Evolutionary conservation across 2,888 invertebrate species (phyloP).

Genomic region (Syrista parreyssii): DNA sequence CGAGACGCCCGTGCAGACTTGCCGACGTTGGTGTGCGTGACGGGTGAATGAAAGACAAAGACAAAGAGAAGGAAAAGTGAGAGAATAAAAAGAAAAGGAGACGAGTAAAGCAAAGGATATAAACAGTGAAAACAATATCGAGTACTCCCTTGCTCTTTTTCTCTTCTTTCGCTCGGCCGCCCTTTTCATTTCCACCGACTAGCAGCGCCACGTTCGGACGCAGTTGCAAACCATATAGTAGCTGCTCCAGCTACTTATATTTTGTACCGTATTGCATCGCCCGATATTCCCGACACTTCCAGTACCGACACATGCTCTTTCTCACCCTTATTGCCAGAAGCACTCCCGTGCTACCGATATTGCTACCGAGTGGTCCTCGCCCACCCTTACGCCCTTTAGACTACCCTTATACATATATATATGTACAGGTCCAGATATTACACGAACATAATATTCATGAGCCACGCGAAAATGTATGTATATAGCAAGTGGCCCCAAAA

Average conservation of each 20-base stretch:
- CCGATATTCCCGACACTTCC: slow-evolving; percentile 35
- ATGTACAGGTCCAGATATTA: slow-evolving; percentile 23
- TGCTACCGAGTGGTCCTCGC: slow-evolving; percentile 20
- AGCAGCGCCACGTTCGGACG: slow-evolving; percentile 13
- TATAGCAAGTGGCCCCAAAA: neutral
- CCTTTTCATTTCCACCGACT: slow-evolving; percentile 27
- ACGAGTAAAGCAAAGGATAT: slow-evolving; percentile 3
- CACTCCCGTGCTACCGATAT: slow-evolving; percentile 41
- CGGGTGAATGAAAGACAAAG: slow-evolving; percentile 14
- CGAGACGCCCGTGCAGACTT: too few species aligned
- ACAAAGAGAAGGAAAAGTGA: slow-evolving; percentile 3
- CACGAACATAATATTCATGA: slow-evolving; percentile 41
- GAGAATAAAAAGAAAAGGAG: neutral
- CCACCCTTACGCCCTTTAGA: neutral
- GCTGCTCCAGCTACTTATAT: slow-evolving; percentile 9
- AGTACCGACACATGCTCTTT: slow-evolving; percentile 45
- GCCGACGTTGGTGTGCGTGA: neutral
- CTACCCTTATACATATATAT: neutral
- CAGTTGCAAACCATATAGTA: slow-evolving; percentile 20
- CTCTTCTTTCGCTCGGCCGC: neutral
- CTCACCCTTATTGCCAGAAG: slow-evolving; percentile 50
- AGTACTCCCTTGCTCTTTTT: slow-evolving; percentile 19
- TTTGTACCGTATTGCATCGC: slow-evolving; percentile 24
- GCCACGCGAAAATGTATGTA: slow-evolving; percentile 6
- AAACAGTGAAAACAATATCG: slow-evolving; percentile 36